Evolutionary conservation across 2,888 invertebrate genomes (phyloP), one percentile per base, ranked within the genome.

Genomic region (Ornithoptera alexandrae): DNA sequence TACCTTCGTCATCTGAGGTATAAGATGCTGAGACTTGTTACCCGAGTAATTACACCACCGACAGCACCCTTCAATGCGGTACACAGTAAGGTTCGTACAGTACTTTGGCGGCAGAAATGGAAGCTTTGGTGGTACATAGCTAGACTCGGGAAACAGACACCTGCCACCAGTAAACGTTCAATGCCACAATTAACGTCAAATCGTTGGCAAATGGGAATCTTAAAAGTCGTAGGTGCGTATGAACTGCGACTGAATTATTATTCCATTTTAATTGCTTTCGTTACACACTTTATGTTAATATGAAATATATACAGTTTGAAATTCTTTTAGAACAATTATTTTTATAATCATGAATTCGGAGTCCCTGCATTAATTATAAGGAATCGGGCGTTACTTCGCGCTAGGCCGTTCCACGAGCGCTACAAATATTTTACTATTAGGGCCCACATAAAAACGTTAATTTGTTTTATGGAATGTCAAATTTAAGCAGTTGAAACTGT

Each of bases 261-360:
- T 67, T 65, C 50, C 50, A 20, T 20, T 68, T 67, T 66, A 69
- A 71, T 69, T 62, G 66, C 69, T 62, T 22, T 60, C 57, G 62
- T 71, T 72, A 64, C 64, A 61, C 60, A 36, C 66, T 66, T 70
- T 59, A 61, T 46, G 57, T 57, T 70, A 56, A 62, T 61, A 22
- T 60, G 64, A 64, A 67, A 61, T 61, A 67, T 57, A 65, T 64
- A 61, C 30, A 70, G 64, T 64, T 70, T 67, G 64, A 64, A 70
- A 70, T 70, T 70, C 70, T 46, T 65, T 15, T 10, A 57, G 46
- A 56, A 62, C 64, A 70, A 70, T 67, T 70, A 65, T 70, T 67
- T 67, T 67, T 64, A 67, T 64, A 64, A 67, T 56, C 39, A 22
- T 63, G 39, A 58, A 61, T 57, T 65, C 69, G 59, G 57, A 39